Evolutionary conservation across 1,140 invertebrate genomes (phyloP).

Genomic region (Zaprionus davidi): DNA sequence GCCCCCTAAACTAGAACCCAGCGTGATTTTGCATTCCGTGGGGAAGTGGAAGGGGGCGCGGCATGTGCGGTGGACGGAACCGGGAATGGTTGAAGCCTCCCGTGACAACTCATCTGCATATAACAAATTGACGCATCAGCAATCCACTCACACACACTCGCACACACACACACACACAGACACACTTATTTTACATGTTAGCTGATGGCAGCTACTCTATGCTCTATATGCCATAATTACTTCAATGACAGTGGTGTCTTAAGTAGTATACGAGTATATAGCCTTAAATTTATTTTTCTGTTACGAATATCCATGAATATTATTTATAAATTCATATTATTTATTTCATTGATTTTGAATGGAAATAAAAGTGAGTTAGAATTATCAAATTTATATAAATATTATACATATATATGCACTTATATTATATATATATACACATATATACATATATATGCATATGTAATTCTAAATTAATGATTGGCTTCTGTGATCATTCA

Average conservation of each 20-base stretch:
- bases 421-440: too few relatives aligned
- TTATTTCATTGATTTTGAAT: not conserved
- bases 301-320: too few relatives aligned
- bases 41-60: not conserved
- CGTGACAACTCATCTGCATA: conserved; percentile 50
- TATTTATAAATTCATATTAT: too few relatives aligned
- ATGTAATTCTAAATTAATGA: not conserved
- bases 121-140: conserved; percentile 53
- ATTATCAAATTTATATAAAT: too few relatives aligned
- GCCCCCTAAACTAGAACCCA: conserved; percentile 29
- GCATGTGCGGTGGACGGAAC: not conserved
- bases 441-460: too few relatives aligned
- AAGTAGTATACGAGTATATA: too few relatives aligned
- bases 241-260: not conserved
- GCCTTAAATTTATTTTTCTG: too few relatives aligned
- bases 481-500: not conserved
- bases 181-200: conserved; percentile 9
- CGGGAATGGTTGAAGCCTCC: not conserved
- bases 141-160: conserved; percentile 24
- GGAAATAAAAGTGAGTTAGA: not conserved
- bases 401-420: too few relatives aligned
- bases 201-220: conserved; percentile 17
- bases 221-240: conserved; percentile 4
- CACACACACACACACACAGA: conserved; percentile 4
- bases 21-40: conserved; percentile 12